A percentile compares a stretch with the other conserved stretches of the same genome.
phyloP scores from a whole-genome alignment of 2,797 vertebrate species.

The Trematomus bernacchii region DNA sequence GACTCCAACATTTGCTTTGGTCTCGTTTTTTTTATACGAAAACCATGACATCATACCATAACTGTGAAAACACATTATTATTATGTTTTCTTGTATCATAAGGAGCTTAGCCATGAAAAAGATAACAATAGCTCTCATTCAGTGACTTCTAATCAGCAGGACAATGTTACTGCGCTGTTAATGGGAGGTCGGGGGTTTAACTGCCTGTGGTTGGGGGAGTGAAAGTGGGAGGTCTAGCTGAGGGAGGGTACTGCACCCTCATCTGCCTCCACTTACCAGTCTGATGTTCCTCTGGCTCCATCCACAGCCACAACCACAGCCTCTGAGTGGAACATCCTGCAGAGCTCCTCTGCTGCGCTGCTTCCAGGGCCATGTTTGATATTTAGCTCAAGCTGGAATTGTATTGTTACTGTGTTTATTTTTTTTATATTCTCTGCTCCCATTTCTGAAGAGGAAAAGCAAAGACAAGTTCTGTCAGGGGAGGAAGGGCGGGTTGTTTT shows the following conservation, averaged over 20 bases:
- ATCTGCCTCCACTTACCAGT: conserved; percentile 80
- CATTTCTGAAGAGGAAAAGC: conserved; percentile 39
- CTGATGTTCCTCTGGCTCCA: conserved; percentile 69
- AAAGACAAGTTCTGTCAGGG: conserved; percentile 42
- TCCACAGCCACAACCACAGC: conserved; percentile 74
- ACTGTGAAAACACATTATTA: conserved; percentile 25
- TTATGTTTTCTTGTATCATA: conserved; percentile 2
- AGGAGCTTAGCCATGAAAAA: neutral
- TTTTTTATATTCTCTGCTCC: conserved; percentile 37
- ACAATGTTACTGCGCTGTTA: conserved; percentile 52
- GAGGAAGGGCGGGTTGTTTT: conserved; percentile 63
- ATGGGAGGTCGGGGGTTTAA: conserved; percentile 58
- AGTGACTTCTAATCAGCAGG: conserved; percentile 34
- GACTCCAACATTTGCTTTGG: conserved; percentile 11
- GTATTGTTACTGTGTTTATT: conserved; percentile 48
- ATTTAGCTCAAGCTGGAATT: conserved; percentile 72
- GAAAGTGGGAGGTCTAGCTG: conserved; percentile 76
- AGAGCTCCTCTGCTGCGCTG: conserved; percentile 46
- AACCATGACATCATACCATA: conserved; percentile 14
- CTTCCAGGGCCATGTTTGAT: conserved; percentile 66
- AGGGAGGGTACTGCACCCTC: conserved; percentile 59
- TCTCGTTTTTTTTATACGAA: neutral
- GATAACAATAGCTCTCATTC: conserved; percentile 9
- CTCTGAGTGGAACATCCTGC: conserved; percentile 70
- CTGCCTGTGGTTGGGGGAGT: conserved; percentile 64